Evolutionary conservation across 1,140 invertebrate species (phyloP), one percentile per base, ranked within the genome.

Genomic region (Metopolophium dirhodum): DNA sequence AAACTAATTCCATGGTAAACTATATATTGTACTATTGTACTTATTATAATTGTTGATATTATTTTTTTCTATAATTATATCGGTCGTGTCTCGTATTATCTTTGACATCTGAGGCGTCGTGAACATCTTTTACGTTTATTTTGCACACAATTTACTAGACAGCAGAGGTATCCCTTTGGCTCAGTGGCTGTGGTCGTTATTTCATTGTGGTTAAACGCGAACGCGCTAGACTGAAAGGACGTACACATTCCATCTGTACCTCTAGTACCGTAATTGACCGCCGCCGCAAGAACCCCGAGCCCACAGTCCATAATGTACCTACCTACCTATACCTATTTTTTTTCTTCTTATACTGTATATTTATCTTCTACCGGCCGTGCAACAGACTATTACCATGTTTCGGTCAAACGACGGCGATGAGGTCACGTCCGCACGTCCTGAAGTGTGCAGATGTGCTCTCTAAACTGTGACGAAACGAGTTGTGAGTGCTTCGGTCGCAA

Each of bases 401-500:
- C 90, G 57, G 90, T 91, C 90, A 82, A 82, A 91, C n/a, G 30
- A 82, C n/a, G 61, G 30, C 20, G 26, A 77, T 47, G 57, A 77
- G 90, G 90, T 91, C 90, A 77, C 61, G 90, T 91, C 47, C 61
- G 20, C 22, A 37, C 35, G 20, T 23, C 22, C 4, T 14, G 30
- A 68, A 68, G 30, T 68, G 89, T 61, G n/a, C 41, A 26, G 54
- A 51, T 54, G 47, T 88, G 87, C 37, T 90, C 45, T 91, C 30
- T 91, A 77, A 82, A 82, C 90, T 68, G 90, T 82, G 90, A 49
- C 90, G 90, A 41, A 91, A 91, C 45, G 30, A 90, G 35, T 61
- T 23, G 61, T 14, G 61, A 68, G 61, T 68, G 11, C 88, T 61
- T 90, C 37, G 88, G 22, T 90, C 35, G 51, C 37, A 77, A 77